Evolutionary conservation across 1,140 invertebrate genomes (phyloP), one percentile per base, ranked within the genome.

Genomic region (Saxidomus purpurata): DNA sequence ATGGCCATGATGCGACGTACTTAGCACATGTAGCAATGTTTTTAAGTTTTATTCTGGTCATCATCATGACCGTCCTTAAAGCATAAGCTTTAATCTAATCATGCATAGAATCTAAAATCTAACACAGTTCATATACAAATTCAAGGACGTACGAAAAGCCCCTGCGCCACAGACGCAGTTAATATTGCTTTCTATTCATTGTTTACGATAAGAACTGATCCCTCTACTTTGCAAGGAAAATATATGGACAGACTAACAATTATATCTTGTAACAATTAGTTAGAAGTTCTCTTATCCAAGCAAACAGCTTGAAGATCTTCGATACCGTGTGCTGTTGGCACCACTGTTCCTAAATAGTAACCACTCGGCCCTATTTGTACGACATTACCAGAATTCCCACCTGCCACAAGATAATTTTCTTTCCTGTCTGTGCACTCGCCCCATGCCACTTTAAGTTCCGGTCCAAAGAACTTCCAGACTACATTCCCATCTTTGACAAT

Each of bases 221-320:
- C 43, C 43, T 8, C 43, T 43, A 43, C 6, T 15, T 43, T 43
- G 15, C 43, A 43, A 43, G 15, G 43, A 8, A 43, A 43, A 43
- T 43, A 43, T 43, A 43, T 43, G 43, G 43, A 43, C 43, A 43
- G 43, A 43, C 6, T 63, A 28, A 63, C 59, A 28, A 25, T 63
- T 79, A 43, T 79, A 49, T 34, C 15, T 79, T 17, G 80, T 59
- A 1, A 82, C 59, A 9, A 82, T n/a, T 1, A 82, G 38, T n/a
- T 82, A 6, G 17, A 28, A 13, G 61, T 55, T 22, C 47, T 82
- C 13, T n/a, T 1, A 28, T 82, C 80, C 63, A 67, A 82, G 25
- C 52, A 82, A 3, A 82, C 28, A 38, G 80, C 49, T 17, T 61
- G 55, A 9, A 59, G 80, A 15, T 63, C 31, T 31, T 82, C 28